A percentile compares a stretch with the other conserved stretches of the same genome.
Conservation (phyloP, 2,113 vertebrate genomes). For the Panthera tigris region DNA sequence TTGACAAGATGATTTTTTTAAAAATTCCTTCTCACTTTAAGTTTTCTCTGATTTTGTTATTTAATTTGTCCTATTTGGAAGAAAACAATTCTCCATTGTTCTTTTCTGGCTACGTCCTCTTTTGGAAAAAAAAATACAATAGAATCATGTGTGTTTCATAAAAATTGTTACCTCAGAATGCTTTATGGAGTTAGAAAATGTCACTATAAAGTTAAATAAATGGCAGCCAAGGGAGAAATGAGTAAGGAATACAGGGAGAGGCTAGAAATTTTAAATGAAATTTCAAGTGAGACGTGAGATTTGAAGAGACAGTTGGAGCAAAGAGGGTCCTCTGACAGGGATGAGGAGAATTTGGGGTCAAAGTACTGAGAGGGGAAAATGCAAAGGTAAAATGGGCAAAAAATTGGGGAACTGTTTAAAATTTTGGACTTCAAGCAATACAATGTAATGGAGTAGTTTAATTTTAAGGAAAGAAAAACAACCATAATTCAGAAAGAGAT, state of each 20-base stretch:
- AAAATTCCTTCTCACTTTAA: constrained; percentile 49
- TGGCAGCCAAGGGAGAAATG: constrained; percentile 67
- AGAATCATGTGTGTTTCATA: constrained; percentile 79
- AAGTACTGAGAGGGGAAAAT: neutral
- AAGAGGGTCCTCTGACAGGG: constrained; percentile 40
- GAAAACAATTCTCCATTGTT: constrained; percentile 77
- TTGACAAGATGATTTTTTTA: constrained; percentile 50
- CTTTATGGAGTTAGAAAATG: constrained; percentile 77
- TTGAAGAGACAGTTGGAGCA: constrained; percentile 69
- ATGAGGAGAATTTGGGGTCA: constrained; percentile 43
- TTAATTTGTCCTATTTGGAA: constrained; percentile 68
- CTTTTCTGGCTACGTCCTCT: constrained; percentile 65
- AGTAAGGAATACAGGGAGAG: constrained; percentile 58
- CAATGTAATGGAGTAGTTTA: constrained; percentile 58
- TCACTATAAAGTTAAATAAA: constrained; percentile 80
- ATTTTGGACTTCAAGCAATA: constrained; percentile 50
- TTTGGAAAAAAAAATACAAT: constrained; percentile 63
- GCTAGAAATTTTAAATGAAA: constrained; percentile 72
- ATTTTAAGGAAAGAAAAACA: constrained; percentile 63
- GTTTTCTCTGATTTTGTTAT: constrained; percentile 61
- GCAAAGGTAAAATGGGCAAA: neutral
- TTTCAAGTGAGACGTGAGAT: constrained; percentile 76
- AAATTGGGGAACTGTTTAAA: neutral
- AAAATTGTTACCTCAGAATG: constrained; percentile 74
- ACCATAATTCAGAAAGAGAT: constrained; percentile 49